These are phyloP conservation scores for Megathymus violae DNA, from an alignment of 1,140 invertebrate genomes.

Conservation along the genomic window DNA sequence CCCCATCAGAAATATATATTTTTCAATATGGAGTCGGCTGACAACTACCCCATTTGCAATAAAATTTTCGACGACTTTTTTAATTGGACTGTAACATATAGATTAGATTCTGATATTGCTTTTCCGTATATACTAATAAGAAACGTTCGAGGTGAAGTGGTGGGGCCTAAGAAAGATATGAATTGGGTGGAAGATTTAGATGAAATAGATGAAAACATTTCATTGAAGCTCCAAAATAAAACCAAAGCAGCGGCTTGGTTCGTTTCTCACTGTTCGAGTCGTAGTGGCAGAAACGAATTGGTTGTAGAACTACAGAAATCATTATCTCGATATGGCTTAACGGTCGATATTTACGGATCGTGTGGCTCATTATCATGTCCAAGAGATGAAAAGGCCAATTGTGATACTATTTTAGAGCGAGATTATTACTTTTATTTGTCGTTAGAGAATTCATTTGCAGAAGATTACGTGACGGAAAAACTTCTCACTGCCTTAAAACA, in stretches of 20 bases:
- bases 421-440: conserved; percentile 88
- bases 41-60: conserved; percentile 67
- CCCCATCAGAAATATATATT: conserved; percentile 81
- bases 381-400: conserved; percentile 51
- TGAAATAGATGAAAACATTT: conserved; percentile 43
- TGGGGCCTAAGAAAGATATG: conserved; percentile 68
- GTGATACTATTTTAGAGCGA: conserved; percentile 72
- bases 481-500: conserved; percentile 82
- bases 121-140: conserved; percentile 78
- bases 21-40: conserved; percentile 81
- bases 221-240: conserved; percentile 56
- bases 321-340: conserved; percentile 66
- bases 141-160: conserved; percentile 54
- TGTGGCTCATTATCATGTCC: conserved; percentile 83
- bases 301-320: conserved; percentile 84
- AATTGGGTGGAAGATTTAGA: conserved; percentile 52
- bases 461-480: too few relatives aligned
- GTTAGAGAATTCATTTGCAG: conserved; percentile 88
- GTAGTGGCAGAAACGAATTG: conserved; percentile 84
- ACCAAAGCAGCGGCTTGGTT: conserved; percentile 86
- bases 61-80: conserved; percentile 74
- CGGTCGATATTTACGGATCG: conserved; percentile 88
- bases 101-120: conserved; percentile 82
- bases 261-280: conserved; percentile 86
- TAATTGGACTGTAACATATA: conserved; percentile 87